Base-by-base conservation (phyloP, 1,140 invertebrate species). In the Brachionus calyciflorus region DNA sequence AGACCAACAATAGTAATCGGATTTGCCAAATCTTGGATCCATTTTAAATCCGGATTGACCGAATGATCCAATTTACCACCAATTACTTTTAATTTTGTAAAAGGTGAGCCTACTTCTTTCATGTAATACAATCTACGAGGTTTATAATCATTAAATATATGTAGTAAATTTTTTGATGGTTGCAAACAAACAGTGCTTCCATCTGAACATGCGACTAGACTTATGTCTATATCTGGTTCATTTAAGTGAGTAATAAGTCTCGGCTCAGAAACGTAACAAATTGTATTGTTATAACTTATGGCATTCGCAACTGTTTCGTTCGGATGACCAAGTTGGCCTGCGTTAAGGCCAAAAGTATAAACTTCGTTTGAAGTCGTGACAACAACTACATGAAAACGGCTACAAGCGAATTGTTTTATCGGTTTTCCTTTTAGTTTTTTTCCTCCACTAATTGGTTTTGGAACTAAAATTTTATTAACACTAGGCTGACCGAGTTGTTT, bases 331-430 rank as follows among this genome's bases (percentile, higher is more conserved):
- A 92, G 81, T 81, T 92, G 91, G 41, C 91, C 91, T 68, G 88
- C 86, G 84, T 92, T 90, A 0, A 89, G 84, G 12, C 91, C 91
- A 88, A 89, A 91, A 0, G 88, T 88, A 79, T 84, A 91, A 0
- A 90, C 80, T 33, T 76, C 49, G 21, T 55, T 57, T 63, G 84
- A 84, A 37, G 85, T 82, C 44, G 87, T 89, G 86, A 88, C 91
- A 0, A 91, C 86, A 0, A 90, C 88, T 7, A 90, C 88, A 83
- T 92, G 91, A 79, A 88, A 89, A 6, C 86, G 83, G 0, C 87
- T 88, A 10, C 89, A 88, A 79, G 86, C 86, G 24, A 91, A 82
- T 0, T 89, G 89, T 19, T 80, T 78, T 37, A 87, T 81, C 2
- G 79, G 12, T 26, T 78, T 78, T 17, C 81, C 82, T 73, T 82